Evolutionary conservation across 2,797 vertebrate species (phyloP).

Genomic region (Petrocephalus sullivani): DNA sequence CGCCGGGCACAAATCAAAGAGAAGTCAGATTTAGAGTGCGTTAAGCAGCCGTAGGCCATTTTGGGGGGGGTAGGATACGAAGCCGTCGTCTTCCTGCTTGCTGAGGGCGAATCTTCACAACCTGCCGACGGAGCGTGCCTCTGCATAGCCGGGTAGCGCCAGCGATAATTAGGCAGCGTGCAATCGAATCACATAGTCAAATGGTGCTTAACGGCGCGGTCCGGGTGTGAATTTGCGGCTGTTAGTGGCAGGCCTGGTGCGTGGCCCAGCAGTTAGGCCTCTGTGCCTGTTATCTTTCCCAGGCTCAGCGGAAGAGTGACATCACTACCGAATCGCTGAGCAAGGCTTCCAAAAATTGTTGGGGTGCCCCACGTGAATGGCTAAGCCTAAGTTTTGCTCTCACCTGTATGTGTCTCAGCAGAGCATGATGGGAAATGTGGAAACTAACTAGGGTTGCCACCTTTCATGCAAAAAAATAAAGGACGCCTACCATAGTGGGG

Average conservation of each 20-base stretch:
- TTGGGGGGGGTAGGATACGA: not conserved
- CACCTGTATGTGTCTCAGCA: not conserved
- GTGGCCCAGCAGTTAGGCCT: not conserved
- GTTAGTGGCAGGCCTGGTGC: not conserved
- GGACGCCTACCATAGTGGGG: too few species aligned
- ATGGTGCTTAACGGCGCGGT: not conserved
- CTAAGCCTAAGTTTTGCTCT: not conserved
- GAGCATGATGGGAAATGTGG: not conserved
- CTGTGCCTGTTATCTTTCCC: not conserved
- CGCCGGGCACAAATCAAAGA: not conserved
- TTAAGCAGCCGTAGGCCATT: not conserved
- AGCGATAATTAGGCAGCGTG: not conserved
- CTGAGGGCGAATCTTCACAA: not conserved
- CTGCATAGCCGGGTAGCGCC: not conserved
- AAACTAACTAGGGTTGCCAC: too few species aligned
- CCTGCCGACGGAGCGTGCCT: not conserved
- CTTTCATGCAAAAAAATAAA: too few species aligned
- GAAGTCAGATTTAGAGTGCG: not conserved
- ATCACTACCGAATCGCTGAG: too few species aligned
- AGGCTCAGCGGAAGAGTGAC: not conserved
- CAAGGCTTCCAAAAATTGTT: too few species aligned
- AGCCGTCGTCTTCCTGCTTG: not conserved
- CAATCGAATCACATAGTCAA: not conserved
- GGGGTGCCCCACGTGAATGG: too few species aligned
- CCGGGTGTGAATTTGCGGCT: not conserved